Evolutionary conservation across 2,113 vertebrate species (phyloP).

Genomic region (Clarias macrocephalus): DNA sequence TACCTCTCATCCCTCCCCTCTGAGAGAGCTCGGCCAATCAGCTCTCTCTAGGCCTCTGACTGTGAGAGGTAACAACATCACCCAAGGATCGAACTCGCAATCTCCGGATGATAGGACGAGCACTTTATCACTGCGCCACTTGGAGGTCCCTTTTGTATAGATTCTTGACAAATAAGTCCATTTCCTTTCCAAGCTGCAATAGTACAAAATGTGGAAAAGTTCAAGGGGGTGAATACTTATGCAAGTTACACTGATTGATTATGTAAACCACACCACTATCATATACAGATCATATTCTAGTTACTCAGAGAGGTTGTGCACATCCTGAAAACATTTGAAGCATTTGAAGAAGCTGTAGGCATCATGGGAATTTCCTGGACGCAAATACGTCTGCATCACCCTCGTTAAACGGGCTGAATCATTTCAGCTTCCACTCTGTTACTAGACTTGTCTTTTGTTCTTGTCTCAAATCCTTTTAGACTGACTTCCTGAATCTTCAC

Average conservation of each 20-base stretch:
- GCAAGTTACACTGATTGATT: background rate
- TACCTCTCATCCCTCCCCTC: too few relatives aligned
- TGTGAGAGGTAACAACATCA: too few relatives aligned
- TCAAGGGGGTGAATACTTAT: background rate
- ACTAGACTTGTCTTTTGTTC: conserved; percentile 10
- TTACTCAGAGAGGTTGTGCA: background rate
- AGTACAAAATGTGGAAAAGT: background rate
- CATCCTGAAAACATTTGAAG: background rate
- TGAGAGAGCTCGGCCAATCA: too few relatives aligned
- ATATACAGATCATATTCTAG: background rate
- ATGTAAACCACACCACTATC: background rate
- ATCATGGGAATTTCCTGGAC: background rate
- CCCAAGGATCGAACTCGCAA: too few relatives aligned
- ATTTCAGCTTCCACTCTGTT: background rate
- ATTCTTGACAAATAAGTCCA: background rate
- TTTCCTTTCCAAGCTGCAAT: background rate
- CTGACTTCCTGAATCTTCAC: background rate
- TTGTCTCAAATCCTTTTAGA: conserved; percentile 22
- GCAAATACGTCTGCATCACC: background rate
- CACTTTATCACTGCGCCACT: too few relatives aligned
- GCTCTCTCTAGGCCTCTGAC: too few relatives aligned
- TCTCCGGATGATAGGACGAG: too few relatives aligned
- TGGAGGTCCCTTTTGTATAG: too few relatives aligned
- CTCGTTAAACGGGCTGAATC: background rate
- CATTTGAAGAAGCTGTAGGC: background rate